These are phyloP conservation scores for Thripadectes ignobilis DNA, from an alignment of 2,797 vertebrate species.

Conservation along the genomic window DNA sequence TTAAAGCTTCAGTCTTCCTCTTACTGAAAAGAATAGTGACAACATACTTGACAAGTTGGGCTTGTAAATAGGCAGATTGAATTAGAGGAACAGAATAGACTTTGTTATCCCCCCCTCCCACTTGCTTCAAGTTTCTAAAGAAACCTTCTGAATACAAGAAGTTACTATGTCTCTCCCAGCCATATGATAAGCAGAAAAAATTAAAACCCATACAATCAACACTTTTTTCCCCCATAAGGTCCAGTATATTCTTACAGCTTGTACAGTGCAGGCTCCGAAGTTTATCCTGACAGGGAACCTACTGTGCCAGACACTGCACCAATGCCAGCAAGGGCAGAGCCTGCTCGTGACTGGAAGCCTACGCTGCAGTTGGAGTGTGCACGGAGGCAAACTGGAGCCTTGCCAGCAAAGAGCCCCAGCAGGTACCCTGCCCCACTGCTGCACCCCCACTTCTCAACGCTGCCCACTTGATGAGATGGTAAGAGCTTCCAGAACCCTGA, in stretches of 20 bases:
- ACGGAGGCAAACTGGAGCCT: fast-evolving
- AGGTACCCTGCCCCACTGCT: fast-evolving
- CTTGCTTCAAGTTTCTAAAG: slow-evolving; percentile 30
- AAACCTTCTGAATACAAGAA: slow-evolving; percentile 7
- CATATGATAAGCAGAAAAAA: not conserved
- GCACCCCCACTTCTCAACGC: not conserved
- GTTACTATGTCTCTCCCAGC: not conserved
- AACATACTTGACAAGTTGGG: not conserved
- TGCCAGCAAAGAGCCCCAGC: not conserved
- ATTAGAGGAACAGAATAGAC: slow-evolving; percentile 47
- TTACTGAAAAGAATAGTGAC: slow-evolving; percentile 1
- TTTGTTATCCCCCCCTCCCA: slow-evolving; percentile 38
- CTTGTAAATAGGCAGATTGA: slow-evolving; percentile 34
- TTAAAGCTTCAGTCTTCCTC: not conserved
- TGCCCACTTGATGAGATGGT: fast-evolving
- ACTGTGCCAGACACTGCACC: not conserved
- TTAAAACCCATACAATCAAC: not conserved
- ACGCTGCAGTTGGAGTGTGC: fast-evolving
- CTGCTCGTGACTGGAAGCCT: fast-evolving
- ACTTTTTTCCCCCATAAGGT: not conserved
- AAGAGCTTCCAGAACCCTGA: not conserved
- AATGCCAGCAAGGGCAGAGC: fast-evolving
- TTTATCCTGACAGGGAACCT: not conserved
- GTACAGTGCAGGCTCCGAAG: not conserved
- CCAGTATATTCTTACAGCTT: not conserved